Evolutionary conservation across 2,888 invertebrate genomes (phyloP), one percentile per base, ranked within the genome.

Genomic region (Tipula unca): DNA sequence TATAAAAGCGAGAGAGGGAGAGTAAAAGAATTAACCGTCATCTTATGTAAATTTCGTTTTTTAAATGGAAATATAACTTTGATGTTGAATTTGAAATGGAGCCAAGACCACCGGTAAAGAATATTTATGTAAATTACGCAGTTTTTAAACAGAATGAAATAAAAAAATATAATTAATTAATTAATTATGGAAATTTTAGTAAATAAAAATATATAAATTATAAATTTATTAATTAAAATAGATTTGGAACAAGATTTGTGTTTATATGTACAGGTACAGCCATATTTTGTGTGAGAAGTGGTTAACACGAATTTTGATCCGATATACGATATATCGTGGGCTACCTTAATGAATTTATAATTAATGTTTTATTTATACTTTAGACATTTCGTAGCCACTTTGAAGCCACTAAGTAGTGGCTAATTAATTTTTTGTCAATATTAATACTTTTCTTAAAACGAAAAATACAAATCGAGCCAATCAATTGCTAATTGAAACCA

Each of bases 111-210:
- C 69, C 69, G 25, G 17, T 25, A 13, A 25, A 20, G 69, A 69
- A 69, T 69, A 69, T 69, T 69, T 69, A 69, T 69, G 69, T 69
- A 69, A 69, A 69, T 69, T 69, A 69, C 48, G 20, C 10, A 69
- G 5, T 48, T 42, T 48, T 39, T 54, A n/a, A n/a, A n/a, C n/a
- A n/a, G n/a, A n/a, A n/a, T n/a, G 48, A 48, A 69, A 69, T 25
- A 69, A 69, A 69, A 69, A 69, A n/a, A n/a, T n/a, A 48, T 48
- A 48, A 69, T 69, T 69, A 69, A 69, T 69, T 69, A 69, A 69
- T 69, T 69, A 69, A 25, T 25, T 69, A 69, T 69, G 69, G 69
- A 25, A 69, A 25, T 69, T 69, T 69, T 69, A 25, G 69, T 69
- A 69, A 25, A 69, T 25, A 69, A 10, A 69, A 69, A 69, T 69